Evolutionary conservation across 2,797 vertebrate genomes (phyloP).

Genomic region (Aselliscus stoliczkanus): DNA sequence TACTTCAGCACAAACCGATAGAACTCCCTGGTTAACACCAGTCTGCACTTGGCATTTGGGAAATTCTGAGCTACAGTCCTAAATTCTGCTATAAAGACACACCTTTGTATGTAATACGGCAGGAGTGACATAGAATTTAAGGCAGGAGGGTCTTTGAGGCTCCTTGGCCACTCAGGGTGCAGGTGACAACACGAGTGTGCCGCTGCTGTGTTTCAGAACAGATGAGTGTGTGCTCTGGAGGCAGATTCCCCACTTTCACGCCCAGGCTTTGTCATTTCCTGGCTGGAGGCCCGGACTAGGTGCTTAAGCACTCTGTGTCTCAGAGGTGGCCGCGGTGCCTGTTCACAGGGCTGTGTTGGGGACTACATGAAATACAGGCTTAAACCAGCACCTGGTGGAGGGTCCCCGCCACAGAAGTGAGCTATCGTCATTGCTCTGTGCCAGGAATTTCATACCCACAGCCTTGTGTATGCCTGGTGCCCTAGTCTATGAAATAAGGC

Average conservation of each 20-base stretch:
- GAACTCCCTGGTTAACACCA: neutral
- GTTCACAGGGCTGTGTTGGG: neutral
- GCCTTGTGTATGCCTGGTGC: fast-evolving
- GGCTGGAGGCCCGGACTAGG: too few relatives aligned
- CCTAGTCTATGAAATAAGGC: neutral
- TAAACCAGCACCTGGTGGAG: neutral
- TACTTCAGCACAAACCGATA: neutral
- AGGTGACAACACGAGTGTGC: neutral
- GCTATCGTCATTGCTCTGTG: neutral
- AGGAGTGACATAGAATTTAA: neutral
- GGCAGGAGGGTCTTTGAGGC: neutral
- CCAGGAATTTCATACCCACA: neutral
- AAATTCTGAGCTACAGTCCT: neutral
- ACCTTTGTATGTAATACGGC: neutral
- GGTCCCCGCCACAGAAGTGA: fast-evolving
- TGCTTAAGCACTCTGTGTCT: neutral
- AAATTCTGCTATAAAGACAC: neutral
- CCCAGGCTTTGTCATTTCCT: neutral
- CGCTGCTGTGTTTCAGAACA: fast-evolving
- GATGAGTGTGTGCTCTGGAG: fast-evolving
- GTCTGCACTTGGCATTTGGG: neutral
- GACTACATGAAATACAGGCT: neutral
- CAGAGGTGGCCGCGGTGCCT: neutral
- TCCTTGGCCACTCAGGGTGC: neutral
- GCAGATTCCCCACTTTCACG: fast-evolving